Conservation (phyloP, 2,113 vertebrate genomes). For the Scytalopus superciliaris region DNA sequence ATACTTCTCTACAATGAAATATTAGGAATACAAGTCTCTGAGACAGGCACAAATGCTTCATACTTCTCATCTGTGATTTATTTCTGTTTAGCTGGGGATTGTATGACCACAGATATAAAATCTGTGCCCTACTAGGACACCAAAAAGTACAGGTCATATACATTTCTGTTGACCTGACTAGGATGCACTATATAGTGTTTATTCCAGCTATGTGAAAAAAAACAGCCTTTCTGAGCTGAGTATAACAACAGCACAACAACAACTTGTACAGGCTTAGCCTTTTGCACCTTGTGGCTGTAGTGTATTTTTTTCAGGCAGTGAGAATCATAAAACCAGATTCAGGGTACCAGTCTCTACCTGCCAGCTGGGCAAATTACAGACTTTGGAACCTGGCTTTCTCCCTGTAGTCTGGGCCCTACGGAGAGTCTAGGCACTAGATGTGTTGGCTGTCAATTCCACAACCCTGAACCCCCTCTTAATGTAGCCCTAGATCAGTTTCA, state of each 20-base stretch:
- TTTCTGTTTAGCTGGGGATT: not conserved
- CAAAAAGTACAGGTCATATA: not conserved
- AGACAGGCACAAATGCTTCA: not conserved
- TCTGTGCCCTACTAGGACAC: not conserved
- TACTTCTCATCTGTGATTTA: not conserved
- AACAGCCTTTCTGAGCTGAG: not conserved
- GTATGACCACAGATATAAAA: not conserved
- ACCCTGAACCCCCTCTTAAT: not conserved
- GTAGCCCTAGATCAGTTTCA: not conserved
- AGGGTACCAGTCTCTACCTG: not conserved
- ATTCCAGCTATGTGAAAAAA: not conserved
- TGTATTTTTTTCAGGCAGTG: not conserved
- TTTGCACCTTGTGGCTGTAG: not conserved
- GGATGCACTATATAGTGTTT: not conserved
- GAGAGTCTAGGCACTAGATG: not conserved
- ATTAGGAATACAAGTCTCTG: not conserved
- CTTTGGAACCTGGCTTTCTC: not conserved
- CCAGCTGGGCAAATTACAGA: not conserved
- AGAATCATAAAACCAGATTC: not conserved
- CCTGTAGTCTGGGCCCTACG: fast-evolving
- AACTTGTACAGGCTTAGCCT: not conserved
- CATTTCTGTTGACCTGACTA: not conserved
- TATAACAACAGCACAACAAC: not conserved
- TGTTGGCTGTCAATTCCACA: not conserved
- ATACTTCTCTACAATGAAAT: not conserved